Conservation (phyloP, 1,140 invertebrate genomes). For the Zaprionus inermis region DNA sequence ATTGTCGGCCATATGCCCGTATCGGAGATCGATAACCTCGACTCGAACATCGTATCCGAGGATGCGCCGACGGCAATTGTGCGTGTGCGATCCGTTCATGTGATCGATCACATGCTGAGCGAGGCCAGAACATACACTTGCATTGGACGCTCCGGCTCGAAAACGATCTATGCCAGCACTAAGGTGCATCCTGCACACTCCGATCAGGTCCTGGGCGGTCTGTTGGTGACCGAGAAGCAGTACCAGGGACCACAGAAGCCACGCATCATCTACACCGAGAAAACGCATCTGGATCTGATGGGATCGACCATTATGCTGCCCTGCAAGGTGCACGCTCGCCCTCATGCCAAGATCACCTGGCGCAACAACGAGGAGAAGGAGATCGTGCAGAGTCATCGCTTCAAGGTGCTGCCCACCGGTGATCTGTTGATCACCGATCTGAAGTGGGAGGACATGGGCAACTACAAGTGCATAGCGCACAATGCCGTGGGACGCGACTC, state of each 20-base stretch:
- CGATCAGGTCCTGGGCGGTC: conserved; percentile 35
- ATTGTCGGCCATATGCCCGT: conserved; percentile 86
- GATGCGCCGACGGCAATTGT: conserved; percentile 85
- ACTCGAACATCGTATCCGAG: conserved; percentile 85
- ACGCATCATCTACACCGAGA: conserved; percentile 85
- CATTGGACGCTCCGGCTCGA: conserved; percentile 87
- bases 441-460: conserved; percentile 92
- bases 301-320: conserved; percentile 88
- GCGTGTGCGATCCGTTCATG: conserved; percentile 87
- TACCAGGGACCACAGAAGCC: conserved; percentile 84
- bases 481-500: conserved; percentile 88
- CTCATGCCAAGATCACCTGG: conserved; percentile 88
- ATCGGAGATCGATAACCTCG: conserved; percentile 84
- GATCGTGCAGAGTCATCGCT: conserved; percentile 84
- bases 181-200: conserved; percentile 84
- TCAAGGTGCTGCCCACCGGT: conserved; percentile 88
- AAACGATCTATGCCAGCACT: conserved; percentile 85
- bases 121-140: conserved; percentile 87
- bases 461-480: conserved; percentile 89
- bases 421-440: conserved; percentile 89
- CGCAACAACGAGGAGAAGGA: conserved; percentile 86
- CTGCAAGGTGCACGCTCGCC: conserved; percentile 88
- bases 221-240: conserved; percentile 61
- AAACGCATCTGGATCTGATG: conserved; percentile 85
- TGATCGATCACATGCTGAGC: conserved; percentile 82